A percentile compares a stretch with the other conserved stretches of the same genome.
Conservation (phyloP, 2,113 vertebrate genomes). For the Cisticola juncidis region DNA sequence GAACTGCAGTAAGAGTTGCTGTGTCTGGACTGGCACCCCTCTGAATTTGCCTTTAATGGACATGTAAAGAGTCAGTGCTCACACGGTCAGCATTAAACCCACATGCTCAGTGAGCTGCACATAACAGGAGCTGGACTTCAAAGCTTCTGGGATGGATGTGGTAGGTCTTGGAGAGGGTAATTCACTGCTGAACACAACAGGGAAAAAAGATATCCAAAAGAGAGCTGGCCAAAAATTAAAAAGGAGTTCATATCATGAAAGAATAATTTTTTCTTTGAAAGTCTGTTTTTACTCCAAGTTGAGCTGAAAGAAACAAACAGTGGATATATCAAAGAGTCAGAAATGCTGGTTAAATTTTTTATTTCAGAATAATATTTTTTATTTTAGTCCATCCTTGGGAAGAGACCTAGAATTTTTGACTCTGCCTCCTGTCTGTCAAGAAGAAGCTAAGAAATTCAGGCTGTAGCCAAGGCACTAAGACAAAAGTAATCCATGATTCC, state of each 20-base stretch:
- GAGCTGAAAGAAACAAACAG: background rate
- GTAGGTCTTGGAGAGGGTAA: background rate
- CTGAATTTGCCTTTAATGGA: background rate
- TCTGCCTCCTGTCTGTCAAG: background rate
- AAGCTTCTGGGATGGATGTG: background rate
- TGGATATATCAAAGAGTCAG: background rate
- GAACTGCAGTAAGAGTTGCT: background rate
- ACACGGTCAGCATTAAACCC: background rate
- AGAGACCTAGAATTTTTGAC: background rate
- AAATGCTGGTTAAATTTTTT: background rate
- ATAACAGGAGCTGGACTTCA: background rate
- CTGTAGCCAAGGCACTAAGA: background rate
- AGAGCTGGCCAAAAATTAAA: constrained; percentile 23
- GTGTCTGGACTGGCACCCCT: background rate
- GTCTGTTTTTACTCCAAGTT: background rate
- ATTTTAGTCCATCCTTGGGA: background rate
- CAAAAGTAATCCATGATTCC: background rate
- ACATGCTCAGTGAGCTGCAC: background rate
- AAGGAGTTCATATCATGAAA: background rate
- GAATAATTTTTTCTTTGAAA: background rate
- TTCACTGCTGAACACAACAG: background rate
- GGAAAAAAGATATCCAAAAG: background rate
- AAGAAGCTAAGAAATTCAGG: background rate
- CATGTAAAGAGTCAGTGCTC: background rate
- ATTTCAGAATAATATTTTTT: background rate